These are phyloP conservation scores for Speoplatyrhinus poulsoni DNA, from an alignment of 2,113 vertebrate genomes.

Conservation along the genomic window DNA sequence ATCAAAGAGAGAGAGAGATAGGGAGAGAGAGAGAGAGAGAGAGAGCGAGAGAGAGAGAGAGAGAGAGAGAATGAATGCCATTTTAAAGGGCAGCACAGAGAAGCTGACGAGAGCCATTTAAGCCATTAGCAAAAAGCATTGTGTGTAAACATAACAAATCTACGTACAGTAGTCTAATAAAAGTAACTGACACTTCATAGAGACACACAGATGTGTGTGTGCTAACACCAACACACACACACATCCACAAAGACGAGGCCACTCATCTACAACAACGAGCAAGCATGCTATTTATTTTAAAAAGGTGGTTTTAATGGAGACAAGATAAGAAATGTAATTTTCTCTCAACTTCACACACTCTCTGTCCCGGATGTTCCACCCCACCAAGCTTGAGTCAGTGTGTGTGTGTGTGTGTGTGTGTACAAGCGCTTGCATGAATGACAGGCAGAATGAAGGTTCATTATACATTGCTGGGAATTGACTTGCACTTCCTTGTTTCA, in stretches of 20 bases:
- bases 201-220: not conserved
- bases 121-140: constrained; percentile 13
- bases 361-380: constrained; percentile 54
- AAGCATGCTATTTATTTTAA: constrained; percentile 43
- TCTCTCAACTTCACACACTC: constrained; percentile 28
- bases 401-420: constrained; percentile 18
- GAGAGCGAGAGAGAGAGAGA: not conserved
- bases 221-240: not conserved
- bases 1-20: too few species aligned
- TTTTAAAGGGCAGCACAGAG: not conserved
- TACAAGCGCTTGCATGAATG: constrained; percentile 12
- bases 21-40: too few species aligned
- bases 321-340: constrained; percentile 56
- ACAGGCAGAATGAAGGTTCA: constrained; percentile 50
- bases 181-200: not conserved
- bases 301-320: constrained; percentile 44
- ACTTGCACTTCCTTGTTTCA: constrained; percentile 61
- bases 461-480: constrained; percentile 59
- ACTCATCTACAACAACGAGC: not conserved
- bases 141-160: not conserved
- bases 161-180: not conserved
- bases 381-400: constrained; percentile 45
- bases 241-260: not conserved
- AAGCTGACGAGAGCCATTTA: constrained; percentile 10
- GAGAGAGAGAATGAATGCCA: constrained; percentile 15